Percentiles rank a stretch among this genome's conserved stretches.
These are phyloP conservation scores for Patella pellucida DNA, from an alignment of 2,888 invertebrate species.

Conservation along the genomic window DNA sequence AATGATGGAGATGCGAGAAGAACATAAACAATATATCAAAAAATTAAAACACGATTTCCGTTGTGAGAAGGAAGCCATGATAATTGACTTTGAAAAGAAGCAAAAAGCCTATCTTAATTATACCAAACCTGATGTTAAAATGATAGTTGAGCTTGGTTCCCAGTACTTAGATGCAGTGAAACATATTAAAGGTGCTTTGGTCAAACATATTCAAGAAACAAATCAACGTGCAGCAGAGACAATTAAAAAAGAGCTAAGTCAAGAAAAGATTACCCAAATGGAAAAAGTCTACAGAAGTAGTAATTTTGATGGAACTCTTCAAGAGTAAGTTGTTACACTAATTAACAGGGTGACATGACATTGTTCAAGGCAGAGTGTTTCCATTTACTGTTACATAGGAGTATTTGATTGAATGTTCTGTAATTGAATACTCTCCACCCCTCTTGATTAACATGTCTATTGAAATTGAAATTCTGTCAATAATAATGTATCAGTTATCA, in stretches of 20 bases:
- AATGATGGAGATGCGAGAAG: slow-evolving; percentile 48
- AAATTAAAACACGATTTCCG: slow-evolving; percentile 48
- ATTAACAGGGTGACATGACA: neutral
- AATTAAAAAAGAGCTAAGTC: slow-evolving; percentile 41
- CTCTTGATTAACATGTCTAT: too few species aligned
- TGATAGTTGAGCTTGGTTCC: slow-evolving; percentile 45
- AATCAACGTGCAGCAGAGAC: slow-evolving; percentile 49
- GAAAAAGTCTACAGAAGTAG: slow-evolving; percentile 44
- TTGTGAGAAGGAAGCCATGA: neutral
- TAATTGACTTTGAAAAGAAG: neutral
- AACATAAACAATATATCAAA: slow-evolving; percentile 59
- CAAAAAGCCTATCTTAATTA: slow-evolving; percentile 28
- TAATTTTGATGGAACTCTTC: slow-evolving; percentile 47
- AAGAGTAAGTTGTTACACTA: slow-evolving; percentile 37
- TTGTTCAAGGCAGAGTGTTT: too few species aligned
- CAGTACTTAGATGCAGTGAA: slow-evolving; percentile 58
- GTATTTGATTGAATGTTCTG: too few species aligned
- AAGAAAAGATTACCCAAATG: slow-evolving; percentile 36
- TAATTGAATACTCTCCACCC: too few species aligned
- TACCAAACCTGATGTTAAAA: slow-evolving; percentile 32
- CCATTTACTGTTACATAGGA: too few species aligned
- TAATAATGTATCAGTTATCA: too few species aligned
- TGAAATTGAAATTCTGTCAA: too few species aligned
- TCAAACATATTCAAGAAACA: slow-evolving; percentile 59
- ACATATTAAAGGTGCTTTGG: slow-evolving; percentile 61